Base-by-base conservation (phyloP, 2,797 vertebrate genomes). In the Saxicola maurus region DNA sequence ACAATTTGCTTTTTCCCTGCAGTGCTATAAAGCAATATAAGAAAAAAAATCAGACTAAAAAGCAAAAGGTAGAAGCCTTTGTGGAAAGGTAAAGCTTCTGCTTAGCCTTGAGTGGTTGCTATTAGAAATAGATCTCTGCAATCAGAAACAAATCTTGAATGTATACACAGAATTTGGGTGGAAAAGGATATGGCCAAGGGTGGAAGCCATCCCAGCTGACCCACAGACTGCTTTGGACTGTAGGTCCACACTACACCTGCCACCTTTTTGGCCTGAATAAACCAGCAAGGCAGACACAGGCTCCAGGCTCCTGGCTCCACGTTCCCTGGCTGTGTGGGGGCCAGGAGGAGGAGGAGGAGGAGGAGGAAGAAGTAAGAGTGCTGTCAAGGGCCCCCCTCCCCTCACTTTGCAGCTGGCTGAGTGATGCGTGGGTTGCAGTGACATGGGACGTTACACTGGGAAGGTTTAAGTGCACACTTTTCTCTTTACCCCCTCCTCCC, bases 1-100 rank as follows among this genome's bases (percentile, higher is more conserved):
- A 87, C 56, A n/a, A 89, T 81, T 85, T 89, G 55, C 80, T 83
- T 87, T 81, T 78, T 69, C 92, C 91, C 91, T 94, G 85, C 87
- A 79, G 74, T 75, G 68, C 79, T 84, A 81, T 61, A 79, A 92
- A 92, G 87, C 85, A 91, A 89, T 35, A n/a, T 60, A 68, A 67
- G 83, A 68, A 64, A 86, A 86, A 75, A 67, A 76, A 67, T 43
- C 45, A 73, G 56, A 81, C 76, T 93, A 77, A 43, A 92, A 89
- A 89, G 79, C 66, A 59, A 91, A 92, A 81, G 27, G 68, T 10
- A 67, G 75, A 92, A 90, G 82, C 68, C 55, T 82, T 80, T 7
- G 13, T 1, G 0, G 65, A 74, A 82, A 87, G 23, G 56, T 59
- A 74, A 91, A 90, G 82, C 81, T 82, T 86, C 91, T 73, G 43